Evolutionary conservation across 2,888 invertebrate species (phyloP).

Genomic region (Eilema caniola): DNA sequence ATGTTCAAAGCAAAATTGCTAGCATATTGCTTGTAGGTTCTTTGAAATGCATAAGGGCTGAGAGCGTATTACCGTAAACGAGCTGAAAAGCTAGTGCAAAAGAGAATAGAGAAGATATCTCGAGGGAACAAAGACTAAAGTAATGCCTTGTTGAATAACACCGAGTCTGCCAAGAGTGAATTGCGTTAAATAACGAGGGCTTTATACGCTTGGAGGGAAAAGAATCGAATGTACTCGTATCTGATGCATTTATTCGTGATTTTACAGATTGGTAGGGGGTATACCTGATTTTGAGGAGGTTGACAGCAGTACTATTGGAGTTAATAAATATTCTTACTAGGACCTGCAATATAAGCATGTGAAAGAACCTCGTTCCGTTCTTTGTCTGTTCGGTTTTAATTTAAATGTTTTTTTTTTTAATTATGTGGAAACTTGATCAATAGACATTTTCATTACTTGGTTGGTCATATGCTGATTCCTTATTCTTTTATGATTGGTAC

Average conservation of each 20-base stretch:
- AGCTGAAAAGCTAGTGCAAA: conserved; percentile 15
- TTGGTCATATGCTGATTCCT: too few species aligned
- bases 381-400: neutral
- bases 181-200: neutral
- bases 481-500: too few species aligned
- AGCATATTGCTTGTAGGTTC: conserved; percentile 16
- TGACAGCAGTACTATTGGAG: too few species aligned
- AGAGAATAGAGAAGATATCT: conserved; percentile 15
- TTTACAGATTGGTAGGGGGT: neutral
- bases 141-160: conserved; percentile 11
- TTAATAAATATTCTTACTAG: neutral
- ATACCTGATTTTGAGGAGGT: neutral
- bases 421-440: too few species aligned
- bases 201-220: neutral
- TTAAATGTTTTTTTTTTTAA: too few species aligned
- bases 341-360: neutral
- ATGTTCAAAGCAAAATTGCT: conserved; percentile 16
- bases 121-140: conserved; percentile 8
- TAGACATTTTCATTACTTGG: too few species aligned
- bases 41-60: conserved; percentile 20
- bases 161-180: neutral
- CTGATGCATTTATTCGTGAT: neutral
- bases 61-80: conserved; percentile 21
- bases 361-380: neutral
- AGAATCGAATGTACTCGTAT: neutral